phyloP scores from a whole-genome alignment of 2,888 invertebrate genomes.

The Diaprepes abbreviatus region DNA sequence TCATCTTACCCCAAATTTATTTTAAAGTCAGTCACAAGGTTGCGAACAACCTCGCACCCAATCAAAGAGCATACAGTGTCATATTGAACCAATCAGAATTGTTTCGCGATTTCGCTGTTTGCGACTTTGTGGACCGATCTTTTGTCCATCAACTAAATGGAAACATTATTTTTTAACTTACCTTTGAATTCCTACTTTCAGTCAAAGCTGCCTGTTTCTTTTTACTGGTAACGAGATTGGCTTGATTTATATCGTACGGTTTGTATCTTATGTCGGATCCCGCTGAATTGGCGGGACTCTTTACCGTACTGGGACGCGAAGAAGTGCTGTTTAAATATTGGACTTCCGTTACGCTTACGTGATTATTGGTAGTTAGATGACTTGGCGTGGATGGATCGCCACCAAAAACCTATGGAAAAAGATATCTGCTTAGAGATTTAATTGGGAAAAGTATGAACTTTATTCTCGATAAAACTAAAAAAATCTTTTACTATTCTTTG shows the following conservation, averaged over 20 bases:
- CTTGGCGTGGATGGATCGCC: slow-evolving; percentile 55
- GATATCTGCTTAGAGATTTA: too few species aligned
- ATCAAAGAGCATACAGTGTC: too few species aligned
- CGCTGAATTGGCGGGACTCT: slow-evolving; percentile 71
- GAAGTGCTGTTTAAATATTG: slow-evolving; percentile 62
- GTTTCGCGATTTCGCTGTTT: too few species aligned
- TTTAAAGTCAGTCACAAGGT: too few species aligned
- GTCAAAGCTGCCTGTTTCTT: slow-evolving; percentile 68
- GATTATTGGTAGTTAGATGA: slow-evolving; percentile 57
- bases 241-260: slow-evolving; percentile 72
- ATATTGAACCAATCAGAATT: too few species aligned
- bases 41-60: too few species aligned
- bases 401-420: slow-evolving; percentile 72
- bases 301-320: slow-evolving; percentile 69
- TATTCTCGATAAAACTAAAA: too few species aligned
- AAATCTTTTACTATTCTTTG: too few species aligned
- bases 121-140: too few species aligned
- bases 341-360: slow-evolving; percentile 65
- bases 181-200: slow-evolving; percentile 58
- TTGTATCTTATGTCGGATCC: slow-evolving; percentile 74
- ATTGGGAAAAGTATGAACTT: too few species aligned
- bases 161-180: slow-evolving; percentile 34
- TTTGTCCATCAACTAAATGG: too few species aligned
- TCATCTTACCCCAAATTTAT: too few species aligned
- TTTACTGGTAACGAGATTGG: slow-evolving; percentile 67